These are phyloP conservation scores for Busseola fusca DNA, from an alignment of 2,888 invertebrate species.

Conservation along the genomic window DNA sequence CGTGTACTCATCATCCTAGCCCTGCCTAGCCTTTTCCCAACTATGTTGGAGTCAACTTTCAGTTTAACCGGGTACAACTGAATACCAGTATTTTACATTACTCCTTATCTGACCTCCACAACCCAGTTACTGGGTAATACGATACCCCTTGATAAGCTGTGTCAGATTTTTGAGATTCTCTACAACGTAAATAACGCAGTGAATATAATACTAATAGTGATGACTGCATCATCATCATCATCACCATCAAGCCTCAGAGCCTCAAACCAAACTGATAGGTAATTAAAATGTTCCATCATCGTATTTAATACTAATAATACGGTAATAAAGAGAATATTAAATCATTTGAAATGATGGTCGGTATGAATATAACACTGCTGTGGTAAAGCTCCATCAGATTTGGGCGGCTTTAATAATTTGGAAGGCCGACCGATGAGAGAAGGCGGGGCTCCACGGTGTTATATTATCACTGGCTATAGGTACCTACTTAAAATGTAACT, in stretches of 20 bases:
- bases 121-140: too few species aligned
- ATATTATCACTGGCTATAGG: constrained; percentile 16
- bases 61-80: too few species aligned
- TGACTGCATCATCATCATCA: too few species aligned
- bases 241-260: background rate
- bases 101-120: too few species aligned
- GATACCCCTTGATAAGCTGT: background rate
- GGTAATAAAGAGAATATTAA: background rate
- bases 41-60: too few species aligned
- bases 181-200: too few species aligned
- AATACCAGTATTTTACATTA: too few species aligned
- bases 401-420: constrained; percentile 64
- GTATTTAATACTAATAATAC: background rate
- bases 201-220: too few species aligned
- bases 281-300: background rate
- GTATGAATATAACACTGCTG: constrained; percentile 8
- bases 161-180: too few species aligned
- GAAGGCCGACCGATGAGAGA: constrained; percentile 51
- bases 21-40: too few species aligned
- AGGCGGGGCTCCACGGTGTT: constrained; percentile 39
- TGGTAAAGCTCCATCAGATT: constrained; percentile 24
- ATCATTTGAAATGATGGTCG: background rate
- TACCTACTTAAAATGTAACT: background rate
- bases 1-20: too few species aligned
- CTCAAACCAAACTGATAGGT: background rate